These are phyloP conservation scores for Cygnus olor DNA, from an alignment of 2,797 vertebrate species.

Conservation along the genomic window DNA sequence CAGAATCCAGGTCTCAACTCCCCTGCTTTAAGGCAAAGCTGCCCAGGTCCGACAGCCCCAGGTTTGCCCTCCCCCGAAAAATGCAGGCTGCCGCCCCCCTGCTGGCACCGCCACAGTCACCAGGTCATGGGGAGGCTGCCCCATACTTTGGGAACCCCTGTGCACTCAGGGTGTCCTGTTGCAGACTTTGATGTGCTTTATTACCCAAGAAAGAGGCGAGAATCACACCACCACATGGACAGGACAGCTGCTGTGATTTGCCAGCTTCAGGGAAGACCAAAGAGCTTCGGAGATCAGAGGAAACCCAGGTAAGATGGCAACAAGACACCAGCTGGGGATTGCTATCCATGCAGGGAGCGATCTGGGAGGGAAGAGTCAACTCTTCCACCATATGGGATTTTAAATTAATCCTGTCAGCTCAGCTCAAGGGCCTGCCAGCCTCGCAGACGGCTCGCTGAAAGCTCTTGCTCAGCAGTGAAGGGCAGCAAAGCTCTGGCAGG, in stretches of 20 bases:
- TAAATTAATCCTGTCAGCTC: conserved; percentile 49
- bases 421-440: background rate
- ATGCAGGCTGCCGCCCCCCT: fast-evolving
- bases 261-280: fast-evolving
- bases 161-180: background rate
- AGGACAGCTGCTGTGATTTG: background rate
- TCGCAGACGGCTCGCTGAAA: conserved; percentile 19
- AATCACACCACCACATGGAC: background rate
- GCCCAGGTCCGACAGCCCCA: fast-evolving
- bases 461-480: background rate
- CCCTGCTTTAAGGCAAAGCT: fast-evolving
- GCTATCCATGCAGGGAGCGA: background rate
- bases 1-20: fast-evolving
- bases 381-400: conserved; percentile 31
- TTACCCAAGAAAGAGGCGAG: background rate
- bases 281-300: background rate
- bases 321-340: fast-evolving
- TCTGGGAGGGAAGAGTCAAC: conserved; percentile 25
- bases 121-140: background rate
- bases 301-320: background rate
- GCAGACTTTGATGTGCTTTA: background rate
- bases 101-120: fast-evolving
- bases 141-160: background rate
- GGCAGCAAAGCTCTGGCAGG: background rate
- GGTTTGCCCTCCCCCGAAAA: fast-evolving